Conservation (phyloP, 2,888 invertebrate genomes). For the Apotomis turbidana region DNA sequence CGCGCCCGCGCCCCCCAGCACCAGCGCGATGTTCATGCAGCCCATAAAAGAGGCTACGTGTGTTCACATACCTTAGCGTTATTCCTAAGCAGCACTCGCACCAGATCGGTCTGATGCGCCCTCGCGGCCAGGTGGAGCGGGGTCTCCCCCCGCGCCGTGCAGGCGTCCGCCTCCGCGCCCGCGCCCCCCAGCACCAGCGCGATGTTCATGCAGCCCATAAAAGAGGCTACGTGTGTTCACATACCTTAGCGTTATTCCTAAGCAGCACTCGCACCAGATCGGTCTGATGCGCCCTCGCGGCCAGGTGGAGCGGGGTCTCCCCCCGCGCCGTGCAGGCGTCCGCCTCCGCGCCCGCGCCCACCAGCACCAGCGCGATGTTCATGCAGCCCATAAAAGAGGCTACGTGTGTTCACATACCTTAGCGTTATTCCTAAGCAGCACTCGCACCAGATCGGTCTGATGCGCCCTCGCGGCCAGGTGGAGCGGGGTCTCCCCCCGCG, state of each 20-base stretch:
- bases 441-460: neutral
- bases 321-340: conserved; percentile 12
- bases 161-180: conserved; percentile 93
- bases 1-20: too few species aligned
- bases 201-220: conserved; percentile 76
- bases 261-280: conserved; percentile 7
- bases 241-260: conserved; percentile 16
- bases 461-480: neutral
- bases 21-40: too few species aligned
- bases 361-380: neutral
- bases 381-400: conserved; percentile 85
- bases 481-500: neutral
- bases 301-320: neutral
- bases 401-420: neutral
- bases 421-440: conserved; percentile 6
- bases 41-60: too few species aligned
- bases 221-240: conserved; percentile 72
- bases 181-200: conserved; percentile 75
- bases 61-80: conserved; percentile 88
- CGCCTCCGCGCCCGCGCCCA: neutral
- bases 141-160: conserved; percentile 98
- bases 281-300: conserved; percentile 11
- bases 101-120: conserved; percentile 98
- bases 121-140: conserved; percentile 98
- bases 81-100: conserved; percentile 96